phyloP scores from a whole-genome alignment of 2,888 invertebrate genomes.

The Syrista parreyssii region DNA sequence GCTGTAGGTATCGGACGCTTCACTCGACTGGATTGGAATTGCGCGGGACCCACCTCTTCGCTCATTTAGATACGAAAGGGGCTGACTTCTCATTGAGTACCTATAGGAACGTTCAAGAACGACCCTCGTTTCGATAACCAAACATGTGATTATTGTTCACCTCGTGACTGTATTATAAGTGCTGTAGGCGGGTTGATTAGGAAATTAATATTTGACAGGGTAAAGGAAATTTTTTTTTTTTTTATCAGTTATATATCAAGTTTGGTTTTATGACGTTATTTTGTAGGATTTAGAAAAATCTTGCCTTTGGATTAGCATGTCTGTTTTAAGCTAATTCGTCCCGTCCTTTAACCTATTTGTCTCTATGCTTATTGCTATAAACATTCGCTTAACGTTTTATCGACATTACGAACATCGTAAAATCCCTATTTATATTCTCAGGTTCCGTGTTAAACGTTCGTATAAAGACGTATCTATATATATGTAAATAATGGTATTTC shows the following conservation, averaged over 20 bases:
- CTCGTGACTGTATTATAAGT: not conserved
- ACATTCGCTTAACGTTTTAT: not conserved
- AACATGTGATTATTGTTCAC: conserved; percentile 39
- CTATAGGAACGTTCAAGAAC: not conserved
- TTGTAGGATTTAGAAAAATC: not conserved
- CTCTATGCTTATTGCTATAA: not conserved
- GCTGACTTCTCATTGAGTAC: not conserved
- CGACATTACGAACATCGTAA: not conserved
- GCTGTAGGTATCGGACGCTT: conserved; percentile 18
- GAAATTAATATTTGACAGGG: not conserved
- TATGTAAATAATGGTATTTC: not conserved
- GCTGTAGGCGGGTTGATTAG: not conserved
- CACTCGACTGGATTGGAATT: not conserved
- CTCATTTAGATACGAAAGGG: conserved; percentile 36
- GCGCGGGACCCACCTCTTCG: conserved; percentile 5
- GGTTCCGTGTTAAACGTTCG: not conserved
- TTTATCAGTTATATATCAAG: not conserved
- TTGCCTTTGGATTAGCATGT: not conserved
- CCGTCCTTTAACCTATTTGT: not conserved
- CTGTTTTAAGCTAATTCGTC: too few species aligned
- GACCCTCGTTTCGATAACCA: conserved; percentile 37
- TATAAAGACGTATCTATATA: not conserved
- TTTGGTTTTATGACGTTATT: not conserved
- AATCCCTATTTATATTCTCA: not conserved
- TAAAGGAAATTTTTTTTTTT: not conserved